phyloP scores from a whole-genome alignment of 1,140 invertebrate species.

The Papilio xuthus region DNA sequence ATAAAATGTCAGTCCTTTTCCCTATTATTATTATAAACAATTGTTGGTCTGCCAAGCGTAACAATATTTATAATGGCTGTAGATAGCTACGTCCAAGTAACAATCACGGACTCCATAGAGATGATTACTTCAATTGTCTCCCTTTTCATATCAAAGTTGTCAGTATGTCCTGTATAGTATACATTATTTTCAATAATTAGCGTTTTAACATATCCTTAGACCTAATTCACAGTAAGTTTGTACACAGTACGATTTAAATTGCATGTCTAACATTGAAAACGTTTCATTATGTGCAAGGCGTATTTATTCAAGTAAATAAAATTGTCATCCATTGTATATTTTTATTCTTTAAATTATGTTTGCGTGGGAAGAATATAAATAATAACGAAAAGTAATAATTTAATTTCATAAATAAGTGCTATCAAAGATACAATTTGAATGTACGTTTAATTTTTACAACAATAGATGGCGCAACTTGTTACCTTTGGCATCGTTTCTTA shows the following conservation, averaged over 20 bases:
- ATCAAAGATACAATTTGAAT: too few relatives aligned
- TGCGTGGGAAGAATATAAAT: neutral
- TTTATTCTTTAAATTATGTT: neutral
- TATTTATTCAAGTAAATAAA: neutral
- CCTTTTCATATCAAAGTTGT: neutral
- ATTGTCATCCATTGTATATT: neutral
- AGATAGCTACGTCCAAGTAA: neutral
- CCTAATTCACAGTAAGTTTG: neutral
- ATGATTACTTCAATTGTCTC: slow-evolving; percentile 13
- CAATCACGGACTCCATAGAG: neutral
- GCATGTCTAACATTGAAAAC: neutral
- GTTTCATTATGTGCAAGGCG: neutral
- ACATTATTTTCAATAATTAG: neutral
- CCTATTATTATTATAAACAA: slow-evolving; percentile 3
- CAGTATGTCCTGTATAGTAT: neutral
- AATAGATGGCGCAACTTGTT: too few relatives aligned
- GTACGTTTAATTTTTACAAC: too few relatives aligned
- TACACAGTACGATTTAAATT: neutral
- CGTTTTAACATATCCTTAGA: neutral
- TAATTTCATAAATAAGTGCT: too few relatives aligned
- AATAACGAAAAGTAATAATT: too few relatives aligned
- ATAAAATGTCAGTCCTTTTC: neutral
- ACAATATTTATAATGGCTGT: slow-evolving; percentile 7
- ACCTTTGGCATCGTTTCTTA: too few relatives aligned
- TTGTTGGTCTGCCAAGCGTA: neutral